Evolutionary conservation across 2,888 invertebrate genomes (phyloP), one percentile per base, ranked within the genome.

Genomic region (Lepidochitona cinerea): DNA sequence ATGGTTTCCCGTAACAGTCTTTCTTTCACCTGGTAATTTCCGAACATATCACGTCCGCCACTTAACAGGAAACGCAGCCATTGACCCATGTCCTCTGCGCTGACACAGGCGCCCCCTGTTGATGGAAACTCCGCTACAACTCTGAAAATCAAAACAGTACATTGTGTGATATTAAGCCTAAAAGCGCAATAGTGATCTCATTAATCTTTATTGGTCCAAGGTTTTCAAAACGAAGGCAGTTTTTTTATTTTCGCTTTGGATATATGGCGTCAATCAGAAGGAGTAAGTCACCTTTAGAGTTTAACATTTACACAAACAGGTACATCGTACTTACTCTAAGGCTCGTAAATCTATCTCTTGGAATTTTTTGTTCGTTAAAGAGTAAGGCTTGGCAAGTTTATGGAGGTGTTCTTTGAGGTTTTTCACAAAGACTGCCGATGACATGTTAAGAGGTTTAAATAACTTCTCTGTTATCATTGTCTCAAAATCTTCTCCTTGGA

Each of bases 391-490:
- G 26, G 54, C 54, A 7, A 54, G 7, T 6, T 54, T 12, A n/a
- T 54, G n/a, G 7, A 18, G 26, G 26, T 54, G 23, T n/a, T 23
- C 23, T n/a, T 54, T 26, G 7, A 54, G 26, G 7, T 54, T 23
- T 54, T 12, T 32, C 9, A n/a, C 66, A 37, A 67, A 37, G n/a
- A 67, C 37, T n/a, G 81, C 70, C 32, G 68, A 64, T 4, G 32
- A 74, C 81, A 81, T 81, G 14, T 76, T 75, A 0, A 81, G 49
- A 12, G 77, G 78, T 23, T 73, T 7, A 33, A 79, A 74, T 29
- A 81, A 59, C 36, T 70, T 73, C 41, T 70, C 37, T 35, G 37
- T 72, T 36, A 81, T 52, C 26, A 81, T 70, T 29, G 73, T 69
- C 35, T 78, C 81, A 72, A 73, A 81, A 2, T 74, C 52, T 23